Evolutionary conservation across 53 echinoderm and acorn worm species (phyloP).

Genomic region (Hippasteria phrygiana): DNA sequence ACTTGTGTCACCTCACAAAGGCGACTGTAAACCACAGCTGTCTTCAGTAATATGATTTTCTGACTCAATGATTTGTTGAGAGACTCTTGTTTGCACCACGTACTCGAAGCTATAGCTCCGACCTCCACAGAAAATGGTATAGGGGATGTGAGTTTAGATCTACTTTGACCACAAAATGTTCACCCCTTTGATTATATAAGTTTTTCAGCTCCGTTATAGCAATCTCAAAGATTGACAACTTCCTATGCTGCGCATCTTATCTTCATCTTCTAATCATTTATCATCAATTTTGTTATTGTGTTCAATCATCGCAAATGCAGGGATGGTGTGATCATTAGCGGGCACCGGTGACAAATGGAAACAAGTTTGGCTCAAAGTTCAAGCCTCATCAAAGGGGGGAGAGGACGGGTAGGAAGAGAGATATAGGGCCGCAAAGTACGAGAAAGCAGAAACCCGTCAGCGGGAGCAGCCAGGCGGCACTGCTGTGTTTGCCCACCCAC

Average conservation of each 20-base stretch:
- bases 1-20: no score
- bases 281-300: neutral
- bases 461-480: constrained; percentile 44
- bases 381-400: neutral
- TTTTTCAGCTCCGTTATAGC: neutral
- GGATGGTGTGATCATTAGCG: neutral
- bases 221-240: neutral
- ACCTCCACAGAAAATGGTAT: no score
- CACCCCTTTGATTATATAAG: neutral
- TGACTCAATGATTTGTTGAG: no score
- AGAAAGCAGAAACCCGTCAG: neutral
- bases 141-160: no score
- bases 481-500: constrained; percentile 10
- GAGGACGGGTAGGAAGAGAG: neutral
- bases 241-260: neutral
- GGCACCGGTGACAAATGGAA: neutral
- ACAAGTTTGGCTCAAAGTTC: constrained; percentile 34
- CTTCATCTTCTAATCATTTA: neutral
- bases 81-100: no score
- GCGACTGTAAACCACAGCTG: no score
- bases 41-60: no score
- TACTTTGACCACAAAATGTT: no score
- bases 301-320: neutral
- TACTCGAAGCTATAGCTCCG: no score
- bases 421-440: neutral